Evolutionary conservation across 2,888 invertebrate genomes (phyloP).

Genomic region (Notodonta ziczac): DNA sequence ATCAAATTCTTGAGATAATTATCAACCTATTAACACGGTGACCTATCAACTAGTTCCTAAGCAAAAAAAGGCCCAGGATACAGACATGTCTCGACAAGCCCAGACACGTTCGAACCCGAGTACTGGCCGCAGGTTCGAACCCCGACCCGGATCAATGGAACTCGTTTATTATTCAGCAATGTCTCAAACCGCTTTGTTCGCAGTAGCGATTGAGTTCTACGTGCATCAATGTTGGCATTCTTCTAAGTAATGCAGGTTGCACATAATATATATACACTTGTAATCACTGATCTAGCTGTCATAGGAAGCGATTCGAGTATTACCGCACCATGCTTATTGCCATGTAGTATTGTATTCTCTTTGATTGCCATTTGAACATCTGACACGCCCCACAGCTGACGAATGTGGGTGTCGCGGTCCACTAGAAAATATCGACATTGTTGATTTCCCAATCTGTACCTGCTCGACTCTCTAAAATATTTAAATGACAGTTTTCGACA

Average conservation of each 20-base stretch:
- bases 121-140: background rate
- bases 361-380: background rate
- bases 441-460: constrained; percentile 14
- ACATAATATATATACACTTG: background rate
- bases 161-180: constrained; percentile 3
- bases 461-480: constrained; percentile 10
- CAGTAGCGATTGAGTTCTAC: background rate
- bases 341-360: no score
- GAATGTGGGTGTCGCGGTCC: background rate
- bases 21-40: background rate
- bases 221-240: constrained; percentile 1
- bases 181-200: background rate
- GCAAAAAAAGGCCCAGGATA: background rate
- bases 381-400: background rate
- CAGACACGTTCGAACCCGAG: background rate
- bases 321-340: no score
- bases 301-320: no score
- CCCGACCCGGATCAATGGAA: background rate
- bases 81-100: constrained; percentile 4
- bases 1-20: no score
- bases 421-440: background rate
- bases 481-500: constrained; percentile 15
- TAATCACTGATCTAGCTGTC: no score
- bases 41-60: background rate
- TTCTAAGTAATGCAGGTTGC: background rate